phyloP scores from a whole-genome alignment of 2,113 vertebrate genomes.

The Hippocampus barbouri region DNA sequence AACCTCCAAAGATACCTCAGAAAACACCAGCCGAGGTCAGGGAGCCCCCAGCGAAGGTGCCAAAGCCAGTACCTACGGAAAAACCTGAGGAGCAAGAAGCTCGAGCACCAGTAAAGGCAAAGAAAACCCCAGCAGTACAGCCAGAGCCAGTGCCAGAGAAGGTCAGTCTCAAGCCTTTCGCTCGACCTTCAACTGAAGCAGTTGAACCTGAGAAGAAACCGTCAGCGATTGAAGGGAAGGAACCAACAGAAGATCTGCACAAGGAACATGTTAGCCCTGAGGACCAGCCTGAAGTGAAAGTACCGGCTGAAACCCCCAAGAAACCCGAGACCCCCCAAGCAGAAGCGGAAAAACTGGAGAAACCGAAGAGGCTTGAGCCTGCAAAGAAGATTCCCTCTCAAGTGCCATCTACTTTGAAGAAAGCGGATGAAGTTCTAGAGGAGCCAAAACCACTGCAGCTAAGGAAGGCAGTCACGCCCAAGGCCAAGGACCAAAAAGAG shows the following conservation, averaged over 20 bases:
- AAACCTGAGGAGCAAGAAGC: slow-evolving; percentile 53
- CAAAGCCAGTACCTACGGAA: slow-evolving; percentile 42
- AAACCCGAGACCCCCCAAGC: slow-evolving; percentile 59
- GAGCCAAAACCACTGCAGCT: slow-evolving; percentile 56
- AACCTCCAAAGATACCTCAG: slow-evolving; percentile 52
- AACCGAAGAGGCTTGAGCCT: slow-evolving; percentile 34
- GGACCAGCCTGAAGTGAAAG: slow-evolving; percentile 48
- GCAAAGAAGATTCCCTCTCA: slow-evolving; percentile 41
- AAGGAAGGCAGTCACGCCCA: slow-evolving; percentile 63
- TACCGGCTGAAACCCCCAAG: slow-evolving; percentile 24
- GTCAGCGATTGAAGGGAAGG: slow-evolving; percentile 62
- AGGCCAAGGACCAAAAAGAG: slow-evolving; percentile 52
- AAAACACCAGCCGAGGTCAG: slow-evolving; percentile 35
- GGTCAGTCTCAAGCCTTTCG: slow-evolving; percentile 67
- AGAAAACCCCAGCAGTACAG: slow-evolving; percentile 61
- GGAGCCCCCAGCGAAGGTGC: slow-evolving; percentile 38
- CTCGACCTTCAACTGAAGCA: slow-evolving; percentile 71
- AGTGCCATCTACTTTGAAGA: slow-evolving; percentile 29
- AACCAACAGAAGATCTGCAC: slow-evolving; percentile 34
- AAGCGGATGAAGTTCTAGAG: slow-evolving; percentile 47
- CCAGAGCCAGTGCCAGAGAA: slow-evolving; percentile 58
- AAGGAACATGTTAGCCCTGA: slow-evolving; percentile 35
- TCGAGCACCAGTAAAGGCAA: slow-evolving; percentile 54
- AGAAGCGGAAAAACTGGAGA: slow-evolving; percentile 65
- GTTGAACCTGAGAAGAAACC: slow-evolving; percentile 60